Evolutionary conservation across 2,113 vertebrate genomes (phyloP), one percentile per base, ranked within the genome.

Genomic region (Poeciliopsis occidentalis): DNA sequence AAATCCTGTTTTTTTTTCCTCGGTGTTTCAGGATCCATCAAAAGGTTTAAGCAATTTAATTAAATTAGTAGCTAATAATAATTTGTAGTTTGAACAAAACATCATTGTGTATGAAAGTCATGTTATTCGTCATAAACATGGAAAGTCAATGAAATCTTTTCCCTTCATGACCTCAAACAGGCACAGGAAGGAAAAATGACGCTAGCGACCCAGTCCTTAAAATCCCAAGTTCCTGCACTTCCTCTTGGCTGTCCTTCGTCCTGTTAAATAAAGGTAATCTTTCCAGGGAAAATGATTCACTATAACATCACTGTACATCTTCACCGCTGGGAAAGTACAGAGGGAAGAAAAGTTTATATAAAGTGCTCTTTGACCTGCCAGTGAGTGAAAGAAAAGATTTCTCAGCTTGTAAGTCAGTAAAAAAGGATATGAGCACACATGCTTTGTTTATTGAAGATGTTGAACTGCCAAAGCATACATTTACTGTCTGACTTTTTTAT

Each of bases 191-290:
- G 89, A 92, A 95, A 90, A 94, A 94, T 93, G 84, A 86, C n/a
- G 61, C 84, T 78, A 89, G 68, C 87, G 82, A 89, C 89, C 91
- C 91, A 88, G 77, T 15, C 17, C 1, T 4, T 47, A 19, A 47
- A 47, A 47, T 47, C 73, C 69, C 67, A 57, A 64, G 60, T 72
- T 66, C 64, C 61, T 41, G 44, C 81, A 73, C 68, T 81, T 84
- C 82, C 86, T 79, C 71, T 71, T 41, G 69, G 85, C 82, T 81
- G 84, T 87, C 86, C 85, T 71, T 72, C 80, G 92, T 94, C 90
- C 91, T 92, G 85, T 91, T 88, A 89, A 92, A 93, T 91, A 92
- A 93, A 93, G 89, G 92, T 91, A 85, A 80, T 61, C 61, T 70
- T 31, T 29, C n/a, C 31, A 47, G 76, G 86, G 85, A 91, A 92